A percentile compares a stretch with the other conserved stretches of the same genome.
Conservation (phyloP, 2,113 vertebrate species). For the Neotoma lepida region DNA sequence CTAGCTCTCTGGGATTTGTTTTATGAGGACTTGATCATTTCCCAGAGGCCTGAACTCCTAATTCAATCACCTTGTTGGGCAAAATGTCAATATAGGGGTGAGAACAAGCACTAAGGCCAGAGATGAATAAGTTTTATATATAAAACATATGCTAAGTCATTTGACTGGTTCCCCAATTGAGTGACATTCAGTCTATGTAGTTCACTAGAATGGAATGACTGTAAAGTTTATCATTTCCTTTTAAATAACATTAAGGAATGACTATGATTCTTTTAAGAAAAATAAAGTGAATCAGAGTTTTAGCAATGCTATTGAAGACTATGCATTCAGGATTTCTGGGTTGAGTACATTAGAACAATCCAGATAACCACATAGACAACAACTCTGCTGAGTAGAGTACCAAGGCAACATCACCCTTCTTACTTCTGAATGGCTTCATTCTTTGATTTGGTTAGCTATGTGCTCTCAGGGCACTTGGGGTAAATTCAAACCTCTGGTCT, state of each 20-base stretch:
- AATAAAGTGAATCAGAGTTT: background rate
- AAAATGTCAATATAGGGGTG: background rate
- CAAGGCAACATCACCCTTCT: background rate
- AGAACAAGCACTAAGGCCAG: background rate
- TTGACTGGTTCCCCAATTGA: background rate
- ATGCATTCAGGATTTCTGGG: conserved; percentile 2
- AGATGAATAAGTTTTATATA: background rate
- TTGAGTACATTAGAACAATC: background rate
- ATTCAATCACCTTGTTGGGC: background rate
- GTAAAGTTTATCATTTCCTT: background rate
- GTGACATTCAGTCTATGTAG: background rate
- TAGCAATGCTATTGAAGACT: background rate
- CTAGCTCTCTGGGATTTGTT: background rate
- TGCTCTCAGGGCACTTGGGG: background rate
- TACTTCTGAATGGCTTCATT: conserved; percentile 58
- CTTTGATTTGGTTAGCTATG: conserved; percentile 22
- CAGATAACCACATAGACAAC: background rate
- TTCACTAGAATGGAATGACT: conserved; percentile 27
- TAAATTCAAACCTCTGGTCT: background rate
- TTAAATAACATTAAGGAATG: conserved; percentile 21
- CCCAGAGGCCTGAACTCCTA: background rate
- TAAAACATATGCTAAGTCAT: background rate
- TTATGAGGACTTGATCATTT: background rate
- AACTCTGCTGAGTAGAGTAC: background rate
- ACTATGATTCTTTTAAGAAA: conserved; percentile 46